These are phyloP conservation scores for Mycteria americana DNA, from an alignment of 2,797 vertebrate genomes.

Conservation along the genomic window DNA sequence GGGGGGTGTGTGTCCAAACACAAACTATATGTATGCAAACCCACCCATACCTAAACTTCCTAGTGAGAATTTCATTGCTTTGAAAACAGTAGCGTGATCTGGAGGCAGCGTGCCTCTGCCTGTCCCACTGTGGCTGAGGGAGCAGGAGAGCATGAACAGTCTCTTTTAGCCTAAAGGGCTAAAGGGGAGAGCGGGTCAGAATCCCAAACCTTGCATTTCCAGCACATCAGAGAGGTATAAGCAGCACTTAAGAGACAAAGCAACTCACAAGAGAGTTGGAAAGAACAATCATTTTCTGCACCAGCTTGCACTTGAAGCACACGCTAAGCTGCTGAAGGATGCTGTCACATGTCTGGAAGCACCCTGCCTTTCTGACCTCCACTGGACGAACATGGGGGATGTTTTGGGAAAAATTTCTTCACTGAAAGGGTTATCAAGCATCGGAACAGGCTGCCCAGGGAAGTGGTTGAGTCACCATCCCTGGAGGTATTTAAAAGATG, in stretches of 20 bases:
- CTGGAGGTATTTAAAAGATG: neutral
- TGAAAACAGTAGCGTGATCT: neutral
- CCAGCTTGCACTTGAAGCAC: neutral
- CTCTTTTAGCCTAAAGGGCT: neutral
- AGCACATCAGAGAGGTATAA: neutral
- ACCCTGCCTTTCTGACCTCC: neutral
- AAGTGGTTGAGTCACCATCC: neutral
- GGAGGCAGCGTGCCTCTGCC: neutral
- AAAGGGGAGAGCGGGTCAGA: neutral
- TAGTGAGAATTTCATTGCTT: neutral
- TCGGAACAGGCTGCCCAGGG: neutral
- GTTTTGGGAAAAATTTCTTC: neutral
- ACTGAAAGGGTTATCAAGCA: neutral
- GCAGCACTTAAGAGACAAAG: neutral
- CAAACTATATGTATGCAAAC: neutral
- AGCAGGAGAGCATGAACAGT: neutral
- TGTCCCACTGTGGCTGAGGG: neutral
- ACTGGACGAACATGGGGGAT: accelerated
- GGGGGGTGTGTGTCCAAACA: neutral
- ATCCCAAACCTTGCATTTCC: neutral
- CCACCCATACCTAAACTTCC: neutral
- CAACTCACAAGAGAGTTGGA: neutral
- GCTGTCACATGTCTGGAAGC: neutral
- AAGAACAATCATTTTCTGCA: neutral
- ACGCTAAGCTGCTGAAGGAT: neutral